Evolutionary conservation across 2,797 vertebrate species (phyloP).

Genomic region (Carduelis carduelis): DNA sequence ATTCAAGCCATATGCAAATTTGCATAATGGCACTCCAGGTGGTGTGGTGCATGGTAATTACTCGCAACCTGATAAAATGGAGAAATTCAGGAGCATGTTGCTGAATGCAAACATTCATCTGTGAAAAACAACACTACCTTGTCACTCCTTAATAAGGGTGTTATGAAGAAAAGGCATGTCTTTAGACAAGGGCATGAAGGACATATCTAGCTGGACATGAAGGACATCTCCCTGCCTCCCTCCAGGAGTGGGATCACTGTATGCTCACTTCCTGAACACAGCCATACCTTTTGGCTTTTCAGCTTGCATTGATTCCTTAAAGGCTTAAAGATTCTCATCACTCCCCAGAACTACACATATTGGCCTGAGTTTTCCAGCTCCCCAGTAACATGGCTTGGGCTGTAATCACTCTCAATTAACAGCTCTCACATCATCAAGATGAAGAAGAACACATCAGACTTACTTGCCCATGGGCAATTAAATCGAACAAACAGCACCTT

Average conservation of each 20-base stretch:
- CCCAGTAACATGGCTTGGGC: not conserved
- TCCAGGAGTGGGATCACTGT: not conserved
- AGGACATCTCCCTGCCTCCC: not conserved
- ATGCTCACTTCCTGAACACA: not conserved
- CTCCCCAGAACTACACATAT: not conserved
- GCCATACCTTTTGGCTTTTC: not conserved
- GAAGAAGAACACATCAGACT: not conserved
- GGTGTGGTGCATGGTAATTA: constrained; percentile 52
- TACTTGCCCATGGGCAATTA: not conserved
- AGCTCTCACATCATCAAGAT: not conserved
- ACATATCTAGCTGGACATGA: not conserved
- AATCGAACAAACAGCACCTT: not conserved
- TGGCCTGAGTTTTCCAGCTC: not conserved
- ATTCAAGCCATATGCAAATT: constrained; percentile 69
- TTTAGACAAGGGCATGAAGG: not conserved
- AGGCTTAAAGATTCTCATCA: not conserved
- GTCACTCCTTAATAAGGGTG: not conserved
- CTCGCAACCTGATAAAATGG: constrained; percentile 45
- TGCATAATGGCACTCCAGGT: constrained; percentile 72
- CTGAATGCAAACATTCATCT: not conserved
- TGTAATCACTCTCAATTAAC: not conserved
- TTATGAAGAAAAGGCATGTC: not conserved
- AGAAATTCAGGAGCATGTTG: not conserved
- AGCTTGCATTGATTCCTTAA: not conserved
- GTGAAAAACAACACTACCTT: not conserved